Evolutionary conservation across 2,113 vertebrate species (phyloP).

Genomic region (Bufo gargarizans): DNA sequence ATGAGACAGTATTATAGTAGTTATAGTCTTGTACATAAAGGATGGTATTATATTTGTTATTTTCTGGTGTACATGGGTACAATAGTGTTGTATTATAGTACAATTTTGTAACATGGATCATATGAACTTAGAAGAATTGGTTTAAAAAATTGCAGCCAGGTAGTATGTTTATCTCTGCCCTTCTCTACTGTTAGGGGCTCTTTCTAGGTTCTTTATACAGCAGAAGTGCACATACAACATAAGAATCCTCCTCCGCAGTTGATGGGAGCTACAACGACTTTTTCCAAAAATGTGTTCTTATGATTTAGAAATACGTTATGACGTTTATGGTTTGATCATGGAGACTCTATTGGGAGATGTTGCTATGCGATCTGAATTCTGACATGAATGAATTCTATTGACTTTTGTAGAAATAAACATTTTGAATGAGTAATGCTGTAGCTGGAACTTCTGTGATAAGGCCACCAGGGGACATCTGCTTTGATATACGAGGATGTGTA

Average conservation of each 20-base stretch:
- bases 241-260: not conserved
- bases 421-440: not conserved
- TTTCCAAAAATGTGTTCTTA: too few species aligned
- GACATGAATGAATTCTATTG: not conserved
- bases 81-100: not conserved
- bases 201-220: not conserved
- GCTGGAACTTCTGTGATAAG: not conserved
- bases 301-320: not conserved
- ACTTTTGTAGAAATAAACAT: not conserved
- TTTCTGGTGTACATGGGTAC: not conserved
- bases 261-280: too few species aligned
- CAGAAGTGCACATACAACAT: not conserved
- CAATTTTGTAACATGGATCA: too few species aligned
- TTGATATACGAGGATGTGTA: not conserved
- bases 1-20: not conserved
- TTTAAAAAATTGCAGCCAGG: not conserved
- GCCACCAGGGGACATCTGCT: not conserved
- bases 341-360: not conserved
- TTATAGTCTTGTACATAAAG: not conserved
- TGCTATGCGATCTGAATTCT: not conserved
- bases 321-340: not conserved
- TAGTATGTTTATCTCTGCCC: not conserved
- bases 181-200: not conserved
- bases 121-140: not conserved
- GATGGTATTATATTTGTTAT: not conserved